Evolutionary conservation across 53 echinoderm and acorn worm species (phyloP), one percentile per base, ranked within the genome.

Genomic region (Henricia sp.): DNA sequence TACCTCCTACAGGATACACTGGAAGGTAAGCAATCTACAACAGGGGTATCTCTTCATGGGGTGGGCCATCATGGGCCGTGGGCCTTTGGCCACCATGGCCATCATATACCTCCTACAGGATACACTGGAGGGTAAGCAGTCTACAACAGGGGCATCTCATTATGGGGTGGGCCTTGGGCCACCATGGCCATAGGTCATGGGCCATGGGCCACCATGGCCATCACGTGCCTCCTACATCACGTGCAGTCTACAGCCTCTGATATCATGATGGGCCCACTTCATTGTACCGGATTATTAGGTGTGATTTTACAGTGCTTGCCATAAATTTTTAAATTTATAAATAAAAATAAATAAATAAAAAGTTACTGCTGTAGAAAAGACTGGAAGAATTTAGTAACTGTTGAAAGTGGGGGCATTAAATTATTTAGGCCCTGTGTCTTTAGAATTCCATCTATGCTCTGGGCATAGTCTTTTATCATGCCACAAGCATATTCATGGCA

Each of bases 111-210:
- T 97, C 34, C 77, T 97, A 42, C 88, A 88, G 39, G 94, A 97
- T 73, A 88, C 92, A 26, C 74, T 97, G 6, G 99, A 97, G 90
- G 99, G 99, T 97, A 85, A 54, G 74, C 13, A n/a, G 92, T 92
- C 56, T 90, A 90, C 82, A 95, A 91, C 73, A 56, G 90, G 8
- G 92, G 99, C 0, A 74, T 35, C 3, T 77, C 90, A 4, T 86
- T 86, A 12, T 94, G 94, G 86, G 90, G 99, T 39, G 99, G 94
- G 17, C 99, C 99, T n/a, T 97, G 99, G 99, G 92, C 99, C 26
- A 92, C 87, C 38, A 94, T 92, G 80, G 92, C 94, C 32, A 94
- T n/a, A n/a, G n/a, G n/a, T n/a, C n/a, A n/a, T n/a, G n/a, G n/a
- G n/a, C n/a, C n/a, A 9, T 97, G 99, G 99, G 92, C 99, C 26